Evolutionary conservation across 2,113 vertebrate genomes (phyloP).

Genomic region (Psephotus haematonotus): DNA sequence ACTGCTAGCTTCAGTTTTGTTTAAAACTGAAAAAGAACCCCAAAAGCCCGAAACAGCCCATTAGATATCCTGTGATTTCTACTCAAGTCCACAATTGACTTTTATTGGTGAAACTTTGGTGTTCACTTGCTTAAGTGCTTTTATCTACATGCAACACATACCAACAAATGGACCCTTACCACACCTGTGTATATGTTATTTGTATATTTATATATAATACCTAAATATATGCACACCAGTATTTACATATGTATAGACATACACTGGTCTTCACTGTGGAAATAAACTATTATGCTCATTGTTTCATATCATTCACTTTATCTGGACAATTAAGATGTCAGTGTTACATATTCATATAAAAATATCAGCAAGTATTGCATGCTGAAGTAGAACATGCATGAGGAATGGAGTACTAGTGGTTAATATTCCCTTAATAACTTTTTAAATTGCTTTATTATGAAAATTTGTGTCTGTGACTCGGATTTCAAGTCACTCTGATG

Average conservation of each 20-base stretch:
- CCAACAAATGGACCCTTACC: background rate
- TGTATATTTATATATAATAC: background rate
- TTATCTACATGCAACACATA: background rate
- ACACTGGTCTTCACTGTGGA: background rate
- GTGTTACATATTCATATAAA: background rate
- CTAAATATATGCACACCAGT: background rate
- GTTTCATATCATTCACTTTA: background rate
- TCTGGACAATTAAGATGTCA: background rate
- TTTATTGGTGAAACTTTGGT: background rate
- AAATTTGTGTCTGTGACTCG: background rate
- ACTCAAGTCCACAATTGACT: background rate
- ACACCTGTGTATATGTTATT: background rate
- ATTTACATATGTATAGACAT: background rate
- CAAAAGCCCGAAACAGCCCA: background rate
- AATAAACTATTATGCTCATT: background rate
- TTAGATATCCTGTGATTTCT: background rate
- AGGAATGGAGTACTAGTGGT: background rate
- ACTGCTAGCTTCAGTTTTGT: background rate
- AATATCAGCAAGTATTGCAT: background rate
- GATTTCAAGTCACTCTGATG: background rate
- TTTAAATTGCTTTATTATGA: background rate
- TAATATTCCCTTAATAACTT: background rate
- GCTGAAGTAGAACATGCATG: background rate
- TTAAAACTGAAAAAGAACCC: background rate
- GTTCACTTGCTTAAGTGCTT: background rate